Evolutionary conservation across 2,888 invertebrate species (phyloP).

Genomic region (Drosophila paucipuncta): DNA sequence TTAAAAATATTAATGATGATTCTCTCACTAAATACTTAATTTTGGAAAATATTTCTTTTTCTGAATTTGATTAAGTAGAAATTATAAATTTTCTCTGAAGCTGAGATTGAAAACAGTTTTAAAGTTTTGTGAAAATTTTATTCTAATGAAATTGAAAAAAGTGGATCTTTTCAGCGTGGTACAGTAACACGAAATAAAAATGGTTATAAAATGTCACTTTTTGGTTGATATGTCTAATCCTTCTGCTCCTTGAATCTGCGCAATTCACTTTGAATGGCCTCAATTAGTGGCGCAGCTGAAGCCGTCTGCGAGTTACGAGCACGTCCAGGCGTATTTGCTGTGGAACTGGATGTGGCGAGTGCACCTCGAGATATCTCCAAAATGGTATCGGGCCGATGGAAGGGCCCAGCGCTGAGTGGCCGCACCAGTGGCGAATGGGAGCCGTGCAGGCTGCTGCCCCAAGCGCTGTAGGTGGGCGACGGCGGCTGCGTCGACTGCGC

Average conservation of each 20-base stretch:
- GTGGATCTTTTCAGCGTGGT: slow-evolving; percentile 21
- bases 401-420: slow-evolving; percentile 89
- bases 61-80: background rate
- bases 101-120: background rate
- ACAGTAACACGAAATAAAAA: slow-evolving; percentile 19
- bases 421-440: slow-evolving; percentile 86
- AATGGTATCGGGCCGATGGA: slow-evolving; percentile 86
- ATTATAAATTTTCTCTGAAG: accelerated
- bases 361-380: slow-evolving; percentile 59
- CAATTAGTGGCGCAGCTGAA: slow-evolving; percentile 93
- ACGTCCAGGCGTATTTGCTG: slow-evolving; percentile 48
- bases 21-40: background rate
- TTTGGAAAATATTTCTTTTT: background rate
- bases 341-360: slow-evolving; percentile 36
- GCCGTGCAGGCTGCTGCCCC: slow-evolving; percentile 86
- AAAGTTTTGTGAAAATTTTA: slow-evolving; percentile 46
- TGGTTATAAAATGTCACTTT: slow-evolving; percentile 6
- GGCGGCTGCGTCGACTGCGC: slow-evolving; percentile 84
- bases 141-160: slow-evolving; percentile 53
- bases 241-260: slow-evolving; percentile 83
- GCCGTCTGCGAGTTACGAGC: slow-evolving; percentile 87
- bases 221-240: slow-evolving; percentile 22
- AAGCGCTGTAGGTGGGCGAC: slow-evolving; percentile 86
- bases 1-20: background rate
- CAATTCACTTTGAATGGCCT: slow-evolving; percentile 92